These are phyloP conservation scores for Tringa solitaria DNA, from an alignment of 2,113 vertebrate genomes.

Conservation along the genomic window DNA sequence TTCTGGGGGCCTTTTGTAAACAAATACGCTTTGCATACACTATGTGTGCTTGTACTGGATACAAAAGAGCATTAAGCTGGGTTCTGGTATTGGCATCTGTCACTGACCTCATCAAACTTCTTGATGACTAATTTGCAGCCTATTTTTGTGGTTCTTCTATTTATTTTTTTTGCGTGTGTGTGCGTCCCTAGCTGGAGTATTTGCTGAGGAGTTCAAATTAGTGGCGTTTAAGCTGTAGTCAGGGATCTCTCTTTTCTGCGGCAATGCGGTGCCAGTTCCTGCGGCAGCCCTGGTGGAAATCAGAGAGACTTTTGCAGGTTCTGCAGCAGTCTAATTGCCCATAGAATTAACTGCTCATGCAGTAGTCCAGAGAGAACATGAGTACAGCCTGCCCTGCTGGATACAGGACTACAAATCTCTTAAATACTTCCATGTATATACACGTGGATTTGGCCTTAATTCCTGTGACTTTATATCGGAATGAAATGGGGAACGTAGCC, in stretches of 20 bases:
- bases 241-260: not conserved
- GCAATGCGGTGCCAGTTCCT: not conserved
- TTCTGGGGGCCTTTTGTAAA: not conserved
- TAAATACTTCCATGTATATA: not conserved
- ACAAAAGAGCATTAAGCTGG: not conserved
- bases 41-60: not conserved
- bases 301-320: not conserved
- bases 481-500: not conserved
- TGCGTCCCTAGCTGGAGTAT: not conserved
- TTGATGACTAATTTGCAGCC: not conserved
- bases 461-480: not conserved
- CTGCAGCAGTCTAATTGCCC: not conserved
- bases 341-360: not conserved
- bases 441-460: not conserved
- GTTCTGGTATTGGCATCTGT: not conserved
- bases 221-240: not conserved
- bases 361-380: not conserved
- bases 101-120: not conserved
- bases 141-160: not conserved
- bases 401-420: not conserved
- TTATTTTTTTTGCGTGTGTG: not conserved
- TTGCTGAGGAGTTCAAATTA: conserved; percentile 13
- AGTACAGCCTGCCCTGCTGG: not conserved
- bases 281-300: not conserved
- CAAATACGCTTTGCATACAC: not conserved